Conservation (phyloP, 2,113 vertebrate species). For the Vulpes vulpes region DNA sequence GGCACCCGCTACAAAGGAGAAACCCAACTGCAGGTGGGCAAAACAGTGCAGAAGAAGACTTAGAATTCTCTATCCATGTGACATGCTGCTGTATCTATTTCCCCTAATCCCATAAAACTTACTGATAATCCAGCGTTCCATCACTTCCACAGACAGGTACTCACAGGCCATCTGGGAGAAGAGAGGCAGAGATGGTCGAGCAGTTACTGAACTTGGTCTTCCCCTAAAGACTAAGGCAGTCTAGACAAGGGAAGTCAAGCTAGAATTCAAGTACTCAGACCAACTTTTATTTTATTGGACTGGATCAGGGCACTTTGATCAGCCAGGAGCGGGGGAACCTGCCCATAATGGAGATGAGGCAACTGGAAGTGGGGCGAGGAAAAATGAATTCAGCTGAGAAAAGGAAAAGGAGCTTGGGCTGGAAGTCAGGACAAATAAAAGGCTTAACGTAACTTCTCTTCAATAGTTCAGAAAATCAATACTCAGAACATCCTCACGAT, state of each 20-base stretch:
- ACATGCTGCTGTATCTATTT: neutral
- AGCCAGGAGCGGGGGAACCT: neutral
- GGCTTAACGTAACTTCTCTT: neutral
- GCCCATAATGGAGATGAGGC: neutral
- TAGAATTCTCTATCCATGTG: neutral
- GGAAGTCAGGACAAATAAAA: conserved; percentile 17
- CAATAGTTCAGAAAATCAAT: conserved; percentile 30
- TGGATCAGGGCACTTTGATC: neutral
- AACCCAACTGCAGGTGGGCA: conserved; percentile 90
- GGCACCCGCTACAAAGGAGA: conserved; percentile 93
- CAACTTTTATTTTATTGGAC: conserved; percentile 19
- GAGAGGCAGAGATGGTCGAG: neutral
- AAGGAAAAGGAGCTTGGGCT: neutral
- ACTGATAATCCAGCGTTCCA: conserved; percentile 97
- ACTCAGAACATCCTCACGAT: neutral
- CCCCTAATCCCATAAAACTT: conserved; percentile 80
- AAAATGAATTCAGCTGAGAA: neutral
- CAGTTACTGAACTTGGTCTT: neutral
- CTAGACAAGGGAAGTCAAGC: neutral
- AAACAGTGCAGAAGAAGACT: conserved; percentile 14
- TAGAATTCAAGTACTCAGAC: conserved; percentile 6
- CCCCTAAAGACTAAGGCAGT: neutral
- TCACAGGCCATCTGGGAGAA: conserved; percentile 94
- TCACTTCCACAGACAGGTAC: conserved; percentile 94
- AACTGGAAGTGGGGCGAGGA: neutral